Evolutionary conservation across 2,113 vertebrate genomes (phyloP).

Genomic region (Albula glossodonta): DNA sequence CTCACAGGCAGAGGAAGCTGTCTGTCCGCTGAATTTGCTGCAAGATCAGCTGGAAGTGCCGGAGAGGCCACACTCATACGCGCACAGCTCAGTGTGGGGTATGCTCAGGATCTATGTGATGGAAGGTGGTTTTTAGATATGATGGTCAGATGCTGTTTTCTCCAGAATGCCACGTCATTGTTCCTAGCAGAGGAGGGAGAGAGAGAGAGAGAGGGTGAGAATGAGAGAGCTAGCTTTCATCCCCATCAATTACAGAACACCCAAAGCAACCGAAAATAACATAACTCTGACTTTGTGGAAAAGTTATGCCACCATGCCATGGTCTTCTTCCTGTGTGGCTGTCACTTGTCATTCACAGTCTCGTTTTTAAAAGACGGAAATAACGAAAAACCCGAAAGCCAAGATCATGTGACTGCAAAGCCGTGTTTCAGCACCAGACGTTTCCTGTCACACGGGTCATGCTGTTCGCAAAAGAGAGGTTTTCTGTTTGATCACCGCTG

Average conservation of each 20-base stretch:
- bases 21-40: background rate
- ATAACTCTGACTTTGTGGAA: background rate
- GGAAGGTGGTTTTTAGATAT: no score
- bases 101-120: no score
- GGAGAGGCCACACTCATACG: no score
- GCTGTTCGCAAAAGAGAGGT: background rate
- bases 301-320: background rate
- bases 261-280: background rate
- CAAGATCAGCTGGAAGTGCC: background rate
- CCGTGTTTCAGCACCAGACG: background rate
- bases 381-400: background rate
- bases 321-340: background rate
- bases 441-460: background rate
- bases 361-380: background rate
- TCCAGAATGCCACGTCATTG: no score
- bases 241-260: no score
- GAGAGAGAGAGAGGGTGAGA: no score
- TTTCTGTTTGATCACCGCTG: no score
- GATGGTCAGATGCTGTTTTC: no score
- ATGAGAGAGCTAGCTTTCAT: no score
- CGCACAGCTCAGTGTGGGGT: no score
- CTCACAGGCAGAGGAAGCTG: background rate
- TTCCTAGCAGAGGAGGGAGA: no score
- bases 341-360: background rate
- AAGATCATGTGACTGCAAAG: background rate